Evolutionary conservation across 2,113 vertebrate species (phyloP), one percentile per base, ranked within the genome.

Genomic region (Trichechus manatus): DNA sequence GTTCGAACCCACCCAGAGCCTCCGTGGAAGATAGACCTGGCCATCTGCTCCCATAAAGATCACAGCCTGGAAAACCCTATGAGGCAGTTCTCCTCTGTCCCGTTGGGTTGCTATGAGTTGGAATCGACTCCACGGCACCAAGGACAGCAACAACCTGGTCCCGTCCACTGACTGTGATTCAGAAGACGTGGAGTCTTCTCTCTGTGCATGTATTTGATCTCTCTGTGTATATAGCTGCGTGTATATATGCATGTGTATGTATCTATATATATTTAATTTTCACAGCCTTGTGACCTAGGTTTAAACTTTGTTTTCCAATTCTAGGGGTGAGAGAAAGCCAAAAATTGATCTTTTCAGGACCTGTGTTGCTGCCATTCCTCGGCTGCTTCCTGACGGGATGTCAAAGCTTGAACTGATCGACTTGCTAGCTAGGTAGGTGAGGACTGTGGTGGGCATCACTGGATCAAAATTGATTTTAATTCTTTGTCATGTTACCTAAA

Each of bases 271-370:
- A 47, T 94, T 42, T 77, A 72, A 7, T 81, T 93, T 96, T 56
- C 29, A 91, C 15, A 96, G 39, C 89, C 20, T 92, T 66, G 95
- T 75, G 56, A 85, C 66, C 96, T 87, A 47, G 90, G 36, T 74
- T 89, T 95, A 90, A 81, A 96, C 77, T 97, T 87, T 98, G 44
- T 5, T 97, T 98, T 97, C 66, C 94, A 96, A 93, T 98, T 97
- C 97, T 97, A 99, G 99, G 0, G 99, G 99, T 83, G 99, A 99
- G 97, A 99, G 99, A 98, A 99, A 99, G 97, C 99, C 99, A 47
- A 99, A 99, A 98, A 99, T 99, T 0, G 99, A 99, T 97, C 98
- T 99, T 79, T 99, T 99, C 98, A 99, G 99, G 97, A 99, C 99
- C 1, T 99, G 99, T 77, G 99, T 99, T 89, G 99, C 99, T 84